Base-by-base conservation (phyloP, 2,888 invertebrate genomes). In the Eretmocerus hayati region DNA sequence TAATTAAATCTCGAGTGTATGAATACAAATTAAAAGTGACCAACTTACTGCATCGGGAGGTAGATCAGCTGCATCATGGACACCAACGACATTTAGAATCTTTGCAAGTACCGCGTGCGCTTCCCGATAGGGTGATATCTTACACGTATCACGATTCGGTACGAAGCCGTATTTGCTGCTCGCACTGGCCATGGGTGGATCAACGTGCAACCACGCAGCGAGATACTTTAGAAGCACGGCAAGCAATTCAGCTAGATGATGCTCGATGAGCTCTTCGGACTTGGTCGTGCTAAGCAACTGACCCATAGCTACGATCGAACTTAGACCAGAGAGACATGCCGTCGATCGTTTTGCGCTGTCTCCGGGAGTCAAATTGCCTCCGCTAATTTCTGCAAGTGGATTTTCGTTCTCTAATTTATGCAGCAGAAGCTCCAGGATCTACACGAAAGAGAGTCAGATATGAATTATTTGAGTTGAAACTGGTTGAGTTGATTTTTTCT, bases 81-180 rank as follows among this genome's bases (percentile, higher is more conserved):
- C 11, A 2, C 44, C 49, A 8, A 54, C 32, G 13, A 49, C 33
- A 22, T 48, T 42, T 4, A 50, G 31, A 16, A 54, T 46, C 30
- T 48, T 51, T 9, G 57, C 55, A 3, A 69, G 56, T 5, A 66
- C 65, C 1, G 57, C 58, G 43, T 65, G 65, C 15, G 63, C 66
- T 48, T 64, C 63, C 2, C 57, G 57, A 44, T 64, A 59, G 1
- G 67, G 67, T 52, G 58, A 60, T 16, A 69, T 61, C 50, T 66
- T 67, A 20, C 63, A 62, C 0, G 61, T 60, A 21, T 64, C 65
- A 33, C 66, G 59, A 53, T 67, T 68, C 4, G 68, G 68, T 5
- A 68, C 64, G 13, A 65, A 67, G 15, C 68, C 69, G 15, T 61
- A 67, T 51, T 67, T 69, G 4, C 64, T 66, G 31, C 56, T 64